Percentiles rank a stretch among this genome's conserved stretches.
These are phyloP conservation scores for Amblyjoppa fuscipennis DNA, from an alignment of 2,888 invertebrate species.

Conservation along the genomic window DNA sequence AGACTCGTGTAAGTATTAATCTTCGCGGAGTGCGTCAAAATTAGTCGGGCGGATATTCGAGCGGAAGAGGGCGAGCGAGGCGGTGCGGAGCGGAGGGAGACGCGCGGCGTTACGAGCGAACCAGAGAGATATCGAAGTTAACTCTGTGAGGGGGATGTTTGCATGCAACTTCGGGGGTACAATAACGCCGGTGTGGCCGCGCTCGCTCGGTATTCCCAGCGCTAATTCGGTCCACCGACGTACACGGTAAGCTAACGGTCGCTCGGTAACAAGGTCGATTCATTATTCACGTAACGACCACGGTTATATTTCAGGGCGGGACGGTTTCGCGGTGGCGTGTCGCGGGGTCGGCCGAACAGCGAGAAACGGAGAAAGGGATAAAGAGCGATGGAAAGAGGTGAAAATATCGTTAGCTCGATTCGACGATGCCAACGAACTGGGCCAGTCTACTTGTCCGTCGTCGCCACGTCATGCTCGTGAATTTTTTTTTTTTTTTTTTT, in stretches of 20 bases:
- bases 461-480: neutral
- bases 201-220: constrained; percentile 47
- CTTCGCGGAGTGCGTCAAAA: constrained; percentile 11
- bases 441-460: constrained; percentile 25
- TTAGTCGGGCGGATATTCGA: constrained; percentile 23
- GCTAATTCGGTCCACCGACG: constrained; percentile 73
- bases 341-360: constrained; percentile 3
- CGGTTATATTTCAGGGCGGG: constrained; percentile 65
- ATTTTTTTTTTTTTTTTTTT: no score
- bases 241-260: constrained; percentile 42
- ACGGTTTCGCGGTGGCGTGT: constrained; percentile 25
- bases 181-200: constrained; percentile 18
- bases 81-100: neutral
- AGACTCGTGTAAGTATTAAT: constrained; percentile 21
- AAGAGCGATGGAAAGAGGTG: neutral
- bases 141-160: constrained; percentile 5
- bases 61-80: neutral
- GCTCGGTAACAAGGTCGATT: constrained; percentile 74
- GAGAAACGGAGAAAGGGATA: neutral
- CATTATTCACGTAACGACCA: constrained; percentile 72
- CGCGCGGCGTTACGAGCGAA: neutral
- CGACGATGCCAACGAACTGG: constrained; percentile 30
- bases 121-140: constrained; percentile 8
- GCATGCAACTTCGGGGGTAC: constrained; percentile 31
- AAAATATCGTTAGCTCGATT: constrained; percentile 12